These are phyloP conservation scores for Hydropsyche tenuis DNA, from an alignment of 1,140 invertebrate genomes.

Conservation along the genomic window DNA sequence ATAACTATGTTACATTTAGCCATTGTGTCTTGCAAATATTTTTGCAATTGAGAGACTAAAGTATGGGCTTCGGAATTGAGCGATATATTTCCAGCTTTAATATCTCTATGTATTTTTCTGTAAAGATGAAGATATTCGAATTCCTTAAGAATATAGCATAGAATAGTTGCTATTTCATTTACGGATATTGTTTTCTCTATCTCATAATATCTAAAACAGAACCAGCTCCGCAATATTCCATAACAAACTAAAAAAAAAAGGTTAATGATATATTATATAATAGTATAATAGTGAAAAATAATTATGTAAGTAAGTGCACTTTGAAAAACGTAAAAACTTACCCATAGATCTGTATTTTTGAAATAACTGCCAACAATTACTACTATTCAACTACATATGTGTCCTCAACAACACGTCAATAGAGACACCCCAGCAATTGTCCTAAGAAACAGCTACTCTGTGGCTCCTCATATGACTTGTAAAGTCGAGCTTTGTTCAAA, in stretches of 20 bases:
- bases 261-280: slow-evolving; percentile 3
- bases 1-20: slow-evolving; percentile 99
- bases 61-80: slow-evolving; percentile 98
- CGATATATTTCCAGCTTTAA: slow-evolving; percentile 98
- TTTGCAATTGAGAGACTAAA: slow-evolving; percentile 14
- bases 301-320: neutral
- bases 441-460: no score
- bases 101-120: slow-evolving; percentile 95
- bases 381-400: no score
- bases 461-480: no score
- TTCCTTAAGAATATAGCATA: slow-evolving; percentile 95
- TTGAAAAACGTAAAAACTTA: slow-evolving; percentile 60
- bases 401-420: no score
- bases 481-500: no score
- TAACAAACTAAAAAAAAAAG: slow-evolving; percentile 83
- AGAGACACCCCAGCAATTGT: no score
- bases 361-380: slow-evolving; percentile 99
- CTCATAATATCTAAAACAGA: slow-evolving; percentile 99
- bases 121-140: slow-evolving; percentile 95
- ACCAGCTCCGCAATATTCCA: slow-evolving; percentile 99
- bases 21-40: slow-evolving; percentile 95
- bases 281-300: no score
- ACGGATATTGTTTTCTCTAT: slow-evolving; percentile 95
- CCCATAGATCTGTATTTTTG: slow-evolving; percentile 99
- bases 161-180: slow-evolving; percentile 95